Percentiles rank a stretch among this genome's conserved stretches.
phyloP scores from a whole-genome alignment of 2,797 vertebrate species.

The Sebastiscus tertius region DNA sequence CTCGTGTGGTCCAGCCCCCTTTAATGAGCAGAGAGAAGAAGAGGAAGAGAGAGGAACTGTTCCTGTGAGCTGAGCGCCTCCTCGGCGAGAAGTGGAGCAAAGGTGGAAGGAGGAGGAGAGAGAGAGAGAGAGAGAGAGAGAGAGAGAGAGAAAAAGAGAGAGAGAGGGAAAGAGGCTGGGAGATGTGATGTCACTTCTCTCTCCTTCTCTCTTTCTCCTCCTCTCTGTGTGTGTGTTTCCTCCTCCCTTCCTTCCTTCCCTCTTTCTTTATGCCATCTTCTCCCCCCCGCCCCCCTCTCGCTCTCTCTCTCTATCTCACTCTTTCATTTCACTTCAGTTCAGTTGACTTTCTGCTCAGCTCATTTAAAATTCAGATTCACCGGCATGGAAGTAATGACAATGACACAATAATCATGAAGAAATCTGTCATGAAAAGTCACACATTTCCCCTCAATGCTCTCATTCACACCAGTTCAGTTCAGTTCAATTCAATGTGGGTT shows the following conservation, averaged over 20 bases:
- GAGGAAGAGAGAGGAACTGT: slow-evolving; percentile 4
- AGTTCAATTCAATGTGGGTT: slow-evolving; percentile 4
- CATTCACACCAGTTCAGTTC: slow-evolving; percentile 21
- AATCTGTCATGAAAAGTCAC: slow-evolving; percentile 24
- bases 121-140: not conserved
- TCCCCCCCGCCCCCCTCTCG: not conserved
- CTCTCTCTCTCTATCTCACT: not conserved
- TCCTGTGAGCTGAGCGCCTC: slow-evolving; percentile 31
- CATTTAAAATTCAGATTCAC: slow-evolving; percentile 27
- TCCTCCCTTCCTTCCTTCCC: not conserved
- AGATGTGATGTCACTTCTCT: slow-evolving; percentile 77
- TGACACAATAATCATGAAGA: slow-evolving; percentile 25
- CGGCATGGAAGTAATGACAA: slow-evolving; percentile 27
- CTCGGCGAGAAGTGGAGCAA: slow-evolving; percentile 64
- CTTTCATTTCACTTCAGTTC: slow-evolving; percentile 18
- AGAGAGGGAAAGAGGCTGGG: slow-evolving; percentile 36
- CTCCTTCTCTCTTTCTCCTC: slow-evolving; percentile 30
- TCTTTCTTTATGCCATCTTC: not conserved
- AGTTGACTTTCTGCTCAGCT: slow-evolving; percentile 24
- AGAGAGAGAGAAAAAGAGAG: not conserved
- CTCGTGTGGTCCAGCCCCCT: slow-evolving; percentile 53
- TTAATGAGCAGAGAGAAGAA: slow-evolving; percentile 3
- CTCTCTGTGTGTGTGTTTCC: slow-evolving; percentile 9
- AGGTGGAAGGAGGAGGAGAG: slow-evolving; percentile 29
- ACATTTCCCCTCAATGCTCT: not conserved